Percentiles rank a stretch among this genome's conserved stretches.
Conservation (phyloP, 2,797 vertebrate genomes). For the Sebastes iracundus region DNA sequence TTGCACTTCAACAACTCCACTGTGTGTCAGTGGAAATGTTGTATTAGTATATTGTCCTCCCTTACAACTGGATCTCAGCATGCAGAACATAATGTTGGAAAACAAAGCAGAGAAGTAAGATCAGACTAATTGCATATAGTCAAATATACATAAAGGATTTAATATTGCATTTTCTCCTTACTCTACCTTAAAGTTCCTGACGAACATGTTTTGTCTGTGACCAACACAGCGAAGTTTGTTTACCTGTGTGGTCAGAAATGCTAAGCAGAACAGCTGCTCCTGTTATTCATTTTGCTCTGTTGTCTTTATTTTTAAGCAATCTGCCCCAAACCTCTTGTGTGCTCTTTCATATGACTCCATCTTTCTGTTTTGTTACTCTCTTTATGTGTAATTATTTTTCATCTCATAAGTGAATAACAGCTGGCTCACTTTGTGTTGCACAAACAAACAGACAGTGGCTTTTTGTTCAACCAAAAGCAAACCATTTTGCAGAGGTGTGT, state of each 20-base stretch:
- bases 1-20: neutral
- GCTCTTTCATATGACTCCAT: slow-evolving; percentile 9
- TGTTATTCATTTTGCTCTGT: slow-evolving; percentile 19
- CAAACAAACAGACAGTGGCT: slow-evolving; percentile 12
- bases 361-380: neutral
- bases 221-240: slow-evolving; percentile 2
- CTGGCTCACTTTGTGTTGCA: neutral
- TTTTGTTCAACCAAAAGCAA: slow-evolving; percentile 8
- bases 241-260: slow-evolving; percentile 31
- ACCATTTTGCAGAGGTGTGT: neutral
- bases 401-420: slow-evolving; percentile 5
- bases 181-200: neutral
- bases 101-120: neutral
- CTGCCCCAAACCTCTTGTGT: neutral
- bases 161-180: neutral
- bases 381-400: neutral
- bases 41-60: neutral
- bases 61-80: neutral
- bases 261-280: slow-evolving; percentile 19
- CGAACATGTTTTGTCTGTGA: neutral
- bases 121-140: neutral
- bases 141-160: neutral
- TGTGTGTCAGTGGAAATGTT: neutral
- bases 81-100: neutral
- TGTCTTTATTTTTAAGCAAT: neutral